These are phyloP conservation scores for Mycteria americana DNA, from an alignment of 2,797 vertebrate genomes.

Conservation along the genomic window DNA sequence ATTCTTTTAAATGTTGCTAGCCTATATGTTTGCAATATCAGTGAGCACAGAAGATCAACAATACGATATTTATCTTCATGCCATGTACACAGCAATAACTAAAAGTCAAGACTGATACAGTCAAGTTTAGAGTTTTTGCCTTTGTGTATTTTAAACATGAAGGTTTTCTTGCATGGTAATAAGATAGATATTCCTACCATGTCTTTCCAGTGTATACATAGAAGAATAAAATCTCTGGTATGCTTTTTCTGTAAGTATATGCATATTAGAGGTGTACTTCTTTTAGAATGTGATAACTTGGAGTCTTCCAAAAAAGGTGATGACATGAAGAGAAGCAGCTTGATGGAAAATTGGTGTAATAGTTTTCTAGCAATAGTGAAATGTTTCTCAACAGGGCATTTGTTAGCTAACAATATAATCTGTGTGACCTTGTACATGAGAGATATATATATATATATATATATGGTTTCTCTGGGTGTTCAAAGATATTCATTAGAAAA, in stretches of 20 bases:
- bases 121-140: background rate
- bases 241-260: background rate
- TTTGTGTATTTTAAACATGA: background rate
- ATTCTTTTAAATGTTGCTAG: background rate
- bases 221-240: background rate
- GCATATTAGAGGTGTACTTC: background rate
- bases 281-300: background rate
- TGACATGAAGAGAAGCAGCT: background rate
- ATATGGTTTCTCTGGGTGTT: background rate
- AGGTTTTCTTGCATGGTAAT: background rate
- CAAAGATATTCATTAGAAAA: background rate
- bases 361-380: background rate
- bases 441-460: too few relatives aligned
- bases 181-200: background rate
- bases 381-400: background rate
- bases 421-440: background rate
- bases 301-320: background rate
- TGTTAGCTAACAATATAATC: background rate
- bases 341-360: background rate
- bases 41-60: background rate
- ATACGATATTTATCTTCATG: background rate
- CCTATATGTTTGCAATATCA: background rate
- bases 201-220: background rate
- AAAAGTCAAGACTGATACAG: background rate
- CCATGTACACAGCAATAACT: background rate